Evolutionary conservation across 2,113 vertebrate genomes (phyloP).

Genomic region (Nettapus auritus): DNA sequence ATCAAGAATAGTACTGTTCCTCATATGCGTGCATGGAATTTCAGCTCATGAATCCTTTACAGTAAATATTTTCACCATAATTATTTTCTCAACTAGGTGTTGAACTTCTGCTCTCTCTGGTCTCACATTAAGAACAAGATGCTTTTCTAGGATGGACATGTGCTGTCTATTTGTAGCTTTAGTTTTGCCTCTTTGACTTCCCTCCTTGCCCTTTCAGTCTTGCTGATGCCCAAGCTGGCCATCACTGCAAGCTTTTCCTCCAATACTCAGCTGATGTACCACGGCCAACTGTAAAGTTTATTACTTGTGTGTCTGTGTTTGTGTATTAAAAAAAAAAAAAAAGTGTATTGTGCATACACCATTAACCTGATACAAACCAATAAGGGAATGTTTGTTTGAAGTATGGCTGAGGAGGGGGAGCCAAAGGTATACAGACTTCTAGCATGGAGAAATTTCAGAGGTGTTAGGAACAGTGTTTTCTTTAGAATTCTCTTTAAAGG

Average conservation of each 20-base stretch:
- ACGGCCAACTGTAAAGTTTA: not conserved
- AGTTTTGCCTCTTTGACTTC: not conserved
- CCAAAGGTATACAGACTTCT: not conserved
- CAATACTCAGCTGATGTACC: not conserved
- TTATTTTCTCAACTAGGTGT: not conserved
- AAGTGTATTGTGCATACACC: not conserved
- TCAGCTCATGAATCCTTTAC: not conserved
- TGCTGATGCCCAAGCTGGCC: not conserved
- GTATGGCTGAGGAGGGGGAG: not conserved
- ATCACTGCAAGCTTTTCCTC: not conserved
- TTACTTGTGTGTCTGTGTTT: not conserved
- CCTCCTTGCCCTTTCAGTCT: not conserved
- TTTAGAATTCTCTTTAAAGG: conserved; percentile 6
- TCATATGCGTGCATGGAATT: fast-evolving
- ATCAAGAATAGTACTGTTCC: not conserved
- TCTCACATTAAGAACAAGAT: not conserved
- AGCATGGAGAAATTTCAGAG: not conserved
- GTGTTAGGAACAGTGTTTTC: not conserved
- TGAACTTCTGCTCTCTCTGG: not conserved
- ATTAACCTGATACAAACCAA: not conserved
- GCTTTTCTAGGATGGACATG: not conserved
- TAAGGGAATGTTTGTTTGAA: not conserved
- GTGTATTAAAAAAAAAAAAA: not conserved
- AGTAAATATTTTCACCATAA: fast-evolving
- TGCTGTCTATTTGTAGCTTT: not conserved